Evolutionary conservation across 1,140 invertebrate genomes (phyloP).

Genomic region (Drosophila leontia): DNA sequence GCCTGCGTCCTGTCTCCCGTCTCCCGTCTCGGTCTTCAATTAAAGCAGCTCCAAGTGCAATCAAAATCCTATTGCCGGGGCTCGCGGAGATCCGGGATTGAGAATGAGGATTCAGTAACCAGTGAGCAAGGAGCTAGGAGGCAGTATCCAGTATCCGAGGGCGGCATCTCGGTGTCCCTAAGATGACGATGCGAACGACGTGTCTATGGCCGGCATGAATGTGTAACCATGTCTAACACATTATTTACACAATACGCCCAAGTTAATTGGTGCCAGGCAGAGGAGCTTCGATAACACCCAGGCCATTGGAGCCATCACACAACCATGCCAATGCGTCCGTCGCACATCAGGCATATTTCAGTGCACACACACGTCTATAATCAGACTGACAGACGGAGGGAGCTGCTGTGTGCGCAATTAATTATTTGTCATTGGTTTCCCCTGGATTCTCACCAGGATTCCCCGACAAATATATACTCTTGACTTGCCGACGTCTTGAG

Average conservation of each 20-base stretch:
- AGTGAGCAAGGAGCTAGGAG: background rate
- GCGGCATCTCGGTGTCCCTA: background rate
- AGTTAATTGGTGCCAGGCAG: constrained; percentile 55
- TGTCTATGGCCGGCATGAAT: constrained; percentile 51
- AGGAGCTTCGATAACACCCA: constrained; percentile 15
- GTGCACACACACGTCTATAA: constrained; percentile 1
- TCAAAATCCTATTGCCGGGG: constrained; percentile 31
- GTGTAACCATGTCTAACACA: constrained; percentile 68
- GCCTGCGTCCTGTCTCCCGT: background rate
- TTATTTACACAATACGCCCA: constrained; percentile 80
- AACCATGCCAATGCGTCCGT: background rate
- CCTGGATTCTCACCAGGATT: constrained; percentile 4
- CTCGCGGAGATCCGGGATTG: background rate
- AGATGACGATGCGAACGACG: constrained; percentile 37
- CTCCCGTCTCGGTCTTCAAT: constrained; percentile 36
- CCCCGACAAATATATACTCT: background rate
- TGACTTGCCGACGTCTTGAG: background rate
- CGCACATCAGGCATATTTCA: constrained; percentile 56
- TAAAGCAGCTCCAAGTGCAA: constrained; percentile 46
- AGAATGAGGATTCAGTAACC: background rate
- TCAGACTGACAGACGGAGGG: background rate
- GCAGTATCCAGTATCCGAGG: constrained; percentile 5
- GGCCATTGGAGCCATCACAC: constrained; percentile 19
- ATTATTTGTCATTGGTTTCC: constrained; percentile 78
- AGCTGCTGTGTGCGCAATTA: constrained; percentile 64